phyloP scores from a whole-genome alignment of 2,888 invertebrate genomes.

The Notodonta ziczac region DNA sequence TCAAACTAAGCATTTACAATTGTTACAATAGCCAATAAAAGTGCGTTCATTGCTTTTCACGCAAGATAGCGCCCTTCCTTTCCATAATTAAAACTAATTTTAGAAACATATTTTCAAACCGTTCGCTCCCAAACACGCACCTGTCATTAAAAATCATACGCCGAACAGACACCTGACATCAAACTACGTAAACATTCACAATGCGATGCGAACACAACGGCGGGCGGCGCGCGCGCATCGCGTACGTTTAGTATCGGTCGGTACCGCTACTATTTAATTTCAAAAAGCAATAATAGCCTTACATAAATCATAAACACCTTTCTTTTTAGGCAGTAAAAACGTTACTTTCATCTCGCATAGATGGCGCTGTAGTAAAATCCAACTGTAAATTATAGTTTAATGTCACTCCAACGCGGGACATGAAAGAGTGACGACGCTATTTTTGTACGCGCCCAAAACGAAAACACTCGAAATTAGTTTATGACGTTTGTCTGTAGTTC shows the following conservation, averaged over 20 bases:
- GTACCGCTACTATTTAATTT: constrained; percentile 61
- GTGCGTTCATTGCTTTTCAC: constrained; percentile 12
- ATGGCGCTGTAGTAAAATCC: constrained; percentile 73
- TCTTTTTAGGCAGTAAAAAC: constrained; percentile 66
- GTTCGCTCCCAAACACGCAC: constrained; percentile 16
- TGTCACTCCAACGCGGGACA: constrained; percentile 77
- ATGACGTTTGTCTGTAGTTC: constrained; percentile 84
- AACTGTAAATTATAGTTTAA: constrained; percentile 78
- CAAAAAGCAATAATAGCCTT: constrained; percentile 61
- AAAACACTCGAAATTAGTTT: constrained; percentile 84
- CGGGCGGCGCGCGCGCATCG: constrained; percentile 18
- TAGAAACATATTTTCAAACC: constrained; percentile 20
- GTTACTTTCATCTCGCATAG: constrained; percentile 75
- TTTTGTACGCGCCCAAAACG: constrained; percentile 79
- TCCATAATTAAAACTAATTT: constrained; percentile 34
- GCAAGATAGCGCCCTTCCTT: constrained; percentile 22
- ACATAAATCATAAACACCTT: constrained; percentile 76
- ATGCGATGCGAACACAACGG: constrained; percentile 37
- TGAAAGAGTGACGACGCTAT: constrained; percentile 83
- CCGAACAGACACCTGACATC: constrained; percentile 26
- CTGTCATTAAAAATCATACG: constrained; percentile 34
- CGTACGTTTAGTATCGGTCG: constrained; percentile 49
- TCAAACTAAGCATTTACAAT: background rate
- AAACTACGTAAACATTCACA: constrained; percentile 32
- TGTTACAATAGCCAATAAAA: background rate